A percentile compares a stretch with the other conserved stretches of the same genome.
Conservation (phyloP, 2,797 vertebrate genomes). For the Dipus sagitta region DNA sequence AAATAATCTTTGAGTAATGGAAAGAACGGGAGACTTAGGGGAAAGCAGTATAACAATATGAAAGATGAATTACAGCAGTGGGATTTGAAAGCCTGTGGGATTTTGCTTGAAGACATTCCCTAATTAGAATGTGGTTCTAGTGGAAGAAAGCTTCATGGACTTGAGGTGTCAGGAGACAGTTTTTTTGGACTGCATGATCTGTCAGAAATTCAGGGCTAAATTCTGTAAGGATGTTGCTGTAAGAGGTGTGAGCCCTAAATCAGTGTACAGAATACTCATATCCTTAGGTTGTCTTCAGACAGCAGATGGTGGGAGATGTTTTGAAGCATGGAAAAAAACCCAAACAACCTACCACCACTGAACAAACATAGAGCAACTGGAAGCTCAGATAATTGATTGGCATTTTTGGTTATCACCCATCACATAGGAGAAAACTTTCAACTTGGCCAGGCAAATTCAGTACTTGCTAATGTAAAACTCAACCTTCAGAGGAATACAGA, state of each 20-base stretch:
- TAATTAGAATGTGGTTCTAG: background rate
- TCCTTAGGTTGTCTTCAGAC: background rate
- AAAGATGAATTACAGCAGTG: background rate
- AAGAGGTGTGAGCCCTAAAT: background rate
- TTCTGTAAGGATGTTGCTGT: background rate
- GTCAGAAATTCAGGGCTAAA: background rate
- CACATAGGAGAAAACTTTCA: background rate
- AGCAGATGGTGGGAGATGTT: background rate
- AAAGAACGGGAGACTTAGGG: background rate
- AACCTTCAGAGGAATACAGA: background rate
- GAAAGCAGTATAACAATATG: background rate
- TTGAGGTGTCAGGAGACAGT: background rate
- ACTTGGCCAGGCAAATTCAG: background rate
- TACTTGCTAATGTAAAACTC: background rate
- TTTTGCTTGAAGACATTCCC: background rate
- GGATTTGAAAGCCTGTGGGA: background rate
- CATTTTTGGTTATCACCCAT: background rate
- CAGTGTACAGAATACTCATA: background rate
- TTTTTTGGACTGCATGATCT: background rate
- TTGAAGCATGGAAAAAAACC: background rate
- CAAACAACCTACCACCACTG: background rate
- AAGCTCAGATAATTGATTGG: background rate
- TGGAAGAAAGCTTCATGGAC: background rate
- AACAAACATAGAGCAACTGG: background rate
- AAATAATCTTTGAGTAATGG: background rate